Percentiles rank a stretch among this genome's conserved stretches.
phyloP scores from a whole-genome alignment of 2,113 vertebrate genomes.

The Aviceda subcristata region DNA sequence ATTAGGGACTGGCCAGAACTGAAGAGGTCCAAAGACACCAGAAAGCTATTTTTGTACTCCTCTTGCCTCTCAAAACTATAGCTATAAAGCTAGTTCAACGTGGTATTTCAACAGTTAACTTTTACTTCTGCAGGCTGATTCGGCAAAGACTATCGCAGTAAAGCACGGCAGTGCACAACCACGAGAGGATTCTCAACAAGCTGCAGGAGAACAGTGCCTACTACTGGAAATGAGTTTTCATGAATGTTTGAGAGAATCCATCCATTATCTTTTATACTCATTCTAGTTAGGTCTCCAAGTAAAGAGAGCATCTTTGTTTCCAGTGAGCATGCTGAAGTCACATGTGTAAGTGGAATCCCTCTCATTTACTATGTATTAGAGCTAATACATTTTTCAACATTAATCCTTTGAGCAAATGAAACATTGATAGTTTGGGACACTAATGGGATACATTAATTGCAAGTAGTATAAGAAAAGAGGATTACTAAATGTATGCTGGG shows the following conservation, averaged over 20 bases:
- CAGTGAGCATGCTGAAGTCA: neutral
- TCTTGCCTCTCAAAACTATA: neutral
- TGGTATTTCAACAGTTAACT: neutral
- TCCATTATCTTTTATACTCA: neutral
- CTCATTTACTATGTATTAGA: constrained; percentile 51
- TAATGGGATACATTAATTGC: constrained; percentile 62
- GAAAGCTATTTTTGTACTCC: neutral
- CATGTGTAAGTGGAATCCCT: constrained; percentile 14
- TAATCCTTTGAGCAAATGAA: constrained; percentile 64
- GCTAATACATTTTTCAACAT: constrained; percentile 53
- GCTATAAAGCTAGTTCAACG: neutral
- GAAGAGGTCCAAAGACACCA: neutral
- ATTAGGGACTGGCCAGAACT: neutral
- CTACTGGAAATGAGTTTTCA: neutral
- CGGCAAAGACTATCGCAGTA: neutral
- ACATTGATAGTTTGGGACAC: constrained; percentile 40
- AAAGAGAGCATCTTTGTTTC: neutral
- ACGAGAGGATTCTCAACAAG: neutral
- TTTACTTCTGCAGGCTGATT: neutral
- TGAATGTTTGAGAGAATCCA: neutral
- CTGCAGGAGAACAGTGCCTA: neutral
- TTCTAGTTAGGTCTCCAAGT: neutral
- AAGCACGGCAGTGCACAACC: neutral
- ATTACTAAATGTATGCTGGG: constrained; percentile 55
- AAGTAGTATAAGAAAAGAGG: constrained; percentile 54